Percentiles rank a stretch among this genome's conserved stretches.
These are phyloP conservation scores for Bradysia coprophila DNA, from an alignment of 1,140 invertebrate genomes.

Conservation along the genomic window DNA sequence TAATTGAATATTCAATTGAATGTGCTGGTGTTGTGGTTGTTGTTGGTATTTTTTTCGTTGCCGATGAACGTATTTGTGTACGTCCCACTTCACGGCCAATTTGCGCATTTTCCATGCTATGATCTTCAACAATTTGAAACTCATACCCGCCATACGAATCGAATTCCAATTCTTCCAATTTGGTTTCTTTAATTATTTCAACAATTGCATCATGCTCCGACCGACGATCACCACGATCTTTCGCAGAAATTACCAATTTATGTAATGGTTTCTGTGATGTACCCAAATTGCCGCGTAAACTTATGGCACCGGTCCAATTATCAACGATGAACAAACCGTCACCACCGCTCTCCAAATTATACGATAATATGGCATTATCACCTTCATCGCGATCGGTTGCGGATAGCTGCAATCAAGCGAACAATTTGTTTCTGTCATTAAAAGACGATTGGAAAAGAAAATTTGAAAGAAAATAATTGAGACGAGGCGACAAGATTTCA, in stretches of 20 bases:
- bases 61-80: conserved; percentile 35
- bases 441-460: too few species aligned
- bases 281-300: conserved; percentile 39
- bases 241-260: conserved; percentile 52
- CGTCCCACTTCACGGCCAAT: conserved; percentile 52
- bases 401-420: too few species aligned
- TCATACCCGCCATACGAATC: conserved; percentile 52
- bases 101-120: conserved; percentile 31
- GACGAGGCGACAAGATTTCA: too few species aligned
- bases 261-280: conserved; percentile 45
- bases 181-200: conserved; percentile 54
- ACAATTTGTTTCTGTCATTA: too few species aligned
- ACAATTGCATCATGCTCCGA: conserved; percentile 57
- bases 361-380: conserved; percentile 62
- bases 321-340: conserved; percentile 62
- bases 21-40: neutral
- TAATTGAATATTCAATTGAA: conserved; percentile 55
- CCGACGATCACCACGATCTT: conserved; percentile 53
- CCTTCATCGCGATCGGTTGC: conserved; percentile 66
- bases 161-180: conserved; percentile 51
- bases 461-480: too few species aligned
- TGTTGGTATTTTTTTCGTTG: conserved; percentile 30
- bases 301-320: conserved; percentile 50
- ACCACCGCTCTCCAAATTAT: conserved; percentile 54
- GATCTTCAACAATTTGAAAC: conserved; percentile 68